Base-by-base conservation (phyloP, 2,888 invertebrate genomes). In the Emmelina monodactyla region DNA sequence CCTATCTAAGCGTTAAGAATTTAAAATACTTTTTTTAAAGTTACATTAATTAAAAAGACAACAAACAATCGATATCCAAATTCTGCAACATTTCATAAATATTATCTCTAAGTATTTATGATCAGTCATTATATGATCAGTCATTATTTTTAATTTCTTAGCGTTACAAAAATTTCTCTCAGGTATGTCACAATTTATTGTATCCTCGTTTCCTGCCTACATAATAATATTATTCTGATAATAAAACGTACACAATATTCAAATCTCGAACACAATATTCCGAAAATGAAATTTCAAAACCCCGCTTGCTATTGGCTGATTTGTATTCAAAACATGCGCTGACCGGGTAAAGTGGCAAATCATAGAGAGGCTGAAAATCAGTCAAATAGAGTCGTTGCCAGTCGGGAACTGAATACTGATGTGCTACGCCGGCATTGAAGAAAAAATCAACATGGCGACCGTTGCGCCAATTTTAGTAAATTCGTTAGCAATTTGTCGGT, bases 331-430 rank as follows among this genome's bases (percentile, higher is more conserved):
- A 53, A 45, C 64, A 49, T 58, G 58, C 43, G 41, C 63, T 76
- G 76, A 73, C 78, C 71, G 78, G 73, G 75, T 66, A 69, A 78
- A 78, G 78, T 78, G 76, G 72, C 73, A 73, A 78, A 78, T 78
- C 78, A 78, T 75, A 70, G 71, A 76, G 69, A 60, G 65, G 65
- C 73, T 73, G 78, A 75, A 72, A 78, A 78, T 78, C 78, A 78
- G 78, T 76, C 78, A 75, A 76, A 78, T 73, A 76, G 72, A 67
- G 75, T 67, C 69, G 65, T 66, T 62, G 61, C 60, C 53, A 44
- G 46, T 29, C 59, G 62, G 46, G 55, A 37, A 40, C 47, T 55
- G 76, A 67, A 76, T 78, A 65, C 58, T 60, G 62, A 59, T 54
- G 55, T 52, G 3, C n/a, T n/a, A 25, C 19, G 9, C 25, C 25